phyloP scores from a whole-genome alignment of 2,797 vertebrate genomes.

The Leptodactylus fallax region DNA sequence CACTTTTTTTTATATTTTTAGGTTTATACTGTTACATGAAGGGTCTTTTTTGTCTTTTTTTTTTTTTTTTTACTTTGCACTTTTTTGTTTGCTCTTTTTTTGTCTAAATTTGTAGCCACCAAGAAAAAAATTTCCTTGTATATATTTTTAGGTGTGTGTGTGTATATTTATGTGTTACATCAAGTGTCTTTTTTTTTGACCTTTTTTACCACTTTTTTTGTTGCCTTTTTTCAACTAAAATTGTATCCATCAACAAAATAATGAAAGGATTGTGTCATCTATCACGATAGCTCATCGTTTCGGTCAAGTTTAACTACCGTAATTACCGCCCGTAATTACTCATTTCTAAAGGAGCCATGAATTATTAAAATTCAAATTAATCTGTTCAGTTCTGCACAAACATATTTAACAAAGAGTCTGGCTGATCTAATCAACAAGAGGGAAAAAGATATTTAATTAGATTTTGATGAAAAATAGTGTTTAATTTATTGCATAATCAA shows the following conservation, averaged over 20 bases:
- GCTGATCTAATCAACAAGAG: conserved; percentile 85
- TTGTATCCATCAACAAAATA: neutral
- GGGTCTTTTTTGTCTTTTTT: no score
- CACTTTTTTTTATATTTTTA: no score
- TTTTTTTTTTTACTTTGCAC: no score
- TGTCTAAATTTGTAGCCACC: neutral
- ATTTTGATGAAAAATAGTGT: conserved; percentile 98
- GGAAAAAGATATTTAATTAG: conserved; percentile 91
- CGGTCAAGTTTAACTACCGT: conserved; percentile 77
- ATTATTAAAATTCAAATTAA: conserved; percentile 83
- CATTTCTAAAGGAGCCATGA: conserved; percentile 79
- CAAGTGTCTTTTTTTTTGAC: neutral
- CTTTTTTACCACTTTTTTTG: neutral
- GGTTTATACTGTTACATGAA: no score
- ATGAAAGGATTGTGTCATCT: neutral
- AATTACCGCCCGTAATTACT: conserved; percentile 86
- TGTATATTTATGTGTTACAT: neutral
- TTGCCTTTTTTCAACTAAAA: neutral
- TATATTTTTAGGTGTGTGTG: no score
- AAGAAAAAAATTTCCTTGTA: no score
- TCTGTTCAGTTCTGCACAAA: conserved; percentile 81
- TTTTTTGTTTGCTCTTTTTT: no score
- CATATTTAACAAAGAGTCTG: conserved; percentile 85
- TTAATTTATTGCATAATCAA: conserved; percentile 99
- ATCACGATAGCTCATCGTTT: conserved; percentile 65